Evolutionary conservation across 2,113 vertebrate species (phyloP).

Genomic region (Marmota flaviventris): DNA sequence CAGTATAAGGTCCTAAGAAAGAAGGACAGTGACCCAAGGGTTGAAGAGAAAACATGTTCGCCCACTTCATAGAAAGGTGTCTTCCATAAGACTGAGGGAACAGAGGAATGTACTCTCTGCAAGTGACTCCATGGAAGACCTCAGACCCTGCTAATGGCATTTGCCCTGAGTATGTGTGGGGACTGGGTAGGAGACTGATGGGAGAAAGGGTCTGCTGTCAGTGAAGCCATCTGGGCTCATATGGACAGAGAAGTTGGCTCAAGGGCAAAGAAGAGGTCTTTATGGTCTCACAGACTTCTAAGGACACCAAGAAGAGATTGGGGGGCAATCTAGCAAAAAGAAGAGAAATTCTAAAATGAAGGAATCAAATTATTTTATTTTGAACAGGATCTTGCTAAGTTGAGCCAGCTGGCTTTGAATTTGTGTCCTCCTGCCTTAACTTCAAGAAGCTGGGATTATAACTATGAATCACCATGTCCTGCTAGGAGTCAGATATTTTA

Average conservation of each 20-base stretch:
- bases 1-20: neutral
- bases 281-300: neutral
- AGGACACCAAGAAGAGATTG: neutral
- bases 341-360: neutral
- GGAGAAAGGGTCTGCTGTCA: too few relatives aligned
- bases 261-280: neutral
- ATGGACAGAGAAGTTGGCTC: neutral
- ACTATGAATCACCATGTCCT: neutral
- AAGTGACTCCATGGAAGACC: neutral
- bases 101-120: neutral
- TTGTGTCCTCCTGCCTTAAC: neutral
- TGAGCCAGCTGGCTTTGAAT: neutral
- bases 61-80: neutral
- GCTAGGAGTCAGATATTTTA: neutral
- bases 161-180: neutral
- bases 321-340: too few relatives aligned
- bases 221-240: neutral
- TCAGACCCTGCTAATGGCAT: too few relatives aligned
- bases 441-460: neutral
- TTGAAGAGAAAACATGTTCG: neutral
- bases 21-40: neutral
- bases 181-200: neutral
- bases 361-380: neutral
- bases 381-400: neutral
- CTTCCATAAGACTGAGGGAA: neutral